Percentiles rank a stretch among this genome's conserved stretches.
These are phyloP conservation scores for Mythimna pallens DNA, from an alignment of 2,888 invertebrate species.

Conservation along the genomic window DNA sequence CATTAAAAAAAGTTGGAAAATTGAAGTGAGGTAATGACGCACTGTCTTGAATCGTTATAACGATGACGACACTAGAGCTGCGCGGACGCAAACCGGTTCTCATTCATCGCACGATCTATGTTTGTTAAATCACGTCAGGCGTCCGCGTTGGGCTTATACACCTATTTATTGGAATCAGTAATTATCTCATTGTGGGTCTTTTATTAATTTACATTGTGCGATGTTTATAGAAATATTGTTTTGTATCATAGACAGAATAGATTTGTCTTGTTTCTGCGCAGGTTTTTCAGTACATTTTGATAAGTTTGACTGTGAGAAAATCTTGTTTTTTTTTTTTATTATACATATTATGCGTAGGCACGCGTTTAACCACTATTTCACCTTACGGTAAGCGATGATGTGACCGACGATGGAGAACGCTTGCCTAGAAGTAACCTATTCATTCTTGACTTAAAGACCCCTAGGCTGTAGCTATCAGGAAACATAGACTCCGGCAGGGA, in stretches of 20 bases:
- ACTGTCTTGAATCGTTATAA: constrained; percentile 50
- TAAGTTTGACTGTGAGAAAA: neutral
- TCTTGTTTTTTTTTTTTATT: too few relatives aligned
- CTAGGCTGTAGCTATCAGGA: too few relatives aligned
- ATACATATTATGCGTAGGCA: too few relatives aligned
- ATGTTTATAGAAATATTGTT: neutral
- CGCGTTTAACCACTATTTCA: too few relatives aligned
- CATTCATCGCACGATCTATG: constrained; percentile 58
- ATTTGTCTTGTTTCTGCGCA: neutral
- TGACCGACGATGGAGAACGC: too few relatives aligned
- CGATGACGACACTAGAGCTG: constrained; percentile 62
- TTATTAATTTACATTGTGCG: constrained; percentile 30
- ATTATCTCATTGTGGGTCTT: constrained; percentile 42
- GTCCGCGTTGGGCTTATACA: constrained; percentile 20
- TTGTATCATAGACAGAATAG: neutral
- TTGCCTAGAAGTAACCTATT: too few relatives aligned
- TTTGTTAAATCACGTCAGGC: constrained; percentile 54
- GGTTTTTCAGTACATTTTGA: neutral
- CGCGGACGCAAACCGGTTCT: constrained; percentile 68
- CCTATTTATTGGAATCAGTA: constrained; percentile 50
- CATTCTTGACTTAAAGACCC: too few relatives aligned
- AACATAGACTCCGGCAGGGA: too few relatives aligned
- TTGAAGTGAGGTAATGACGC: constrained; percentile 57
- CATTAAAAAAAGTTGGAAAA: constrained; percentile 67
- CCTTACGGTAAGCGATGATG: too few relatives aligned